phyloP scores from a whole-genome alignment of 2,113 vertebrate genomes.

The Stegostoma tigrinum region DNA sequence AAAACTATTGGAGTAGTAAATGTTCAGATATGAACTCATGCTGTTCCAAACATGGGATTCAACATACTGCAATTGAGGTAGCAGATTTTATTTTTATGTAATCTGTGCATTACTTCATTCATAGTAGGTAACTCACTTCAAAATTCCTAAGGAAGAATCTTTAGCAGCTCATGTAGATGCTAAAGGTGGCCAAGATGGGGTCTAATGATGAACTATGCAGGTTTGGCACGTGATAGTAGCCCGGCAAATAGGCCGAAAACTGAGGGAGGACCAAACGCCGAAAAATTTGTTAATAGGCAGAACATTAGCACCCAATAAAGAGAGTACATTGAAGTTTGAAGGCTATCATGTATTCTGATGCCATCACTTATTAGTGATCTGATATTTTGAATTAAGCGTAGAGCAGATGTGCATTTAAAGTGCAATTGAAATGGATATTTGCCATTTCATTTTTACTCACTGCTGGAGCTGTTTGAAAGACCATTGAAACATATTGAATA shows the following conservation, averaged over 20 bases:
- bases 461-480: not conserved
- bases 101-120: not conserved
- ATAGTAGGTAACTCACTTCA: not conserved
- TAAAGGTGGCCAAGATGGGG: not conserved
- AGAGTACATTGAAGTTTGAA: not conserved
- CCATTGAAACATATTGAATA: not conserved
- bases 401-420: not conserved
- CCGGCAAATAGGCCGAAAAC: not conserved
- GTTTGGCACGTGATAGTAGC: not conserved
- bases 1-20: not conserved
- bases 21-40: not conserved
- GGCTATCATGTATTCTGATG: not conserved
- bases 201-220: not conserved
- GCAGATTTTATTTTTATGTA: not conserved
- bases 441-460: not conserved
- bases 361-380: no score
- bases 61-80: not conserved
- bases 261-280: not conserved
- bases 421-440: not conserved
- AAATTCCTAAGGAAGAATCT: not conserved
- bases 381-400: not conserved
- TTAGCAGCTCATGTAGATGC: not conserved
- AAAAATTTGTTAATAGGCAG: not conserved
- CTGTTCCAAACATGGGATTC: not conserved
- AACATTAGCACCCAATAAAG: not conserved